A percentile compares a stretch with the other conserved stretches of the same genome.
These are phyloP conservation scores for Morone saxatilis DNA, from an alignment of 2,113 vertebrate species.

Conservation along the genomic window DNA sequence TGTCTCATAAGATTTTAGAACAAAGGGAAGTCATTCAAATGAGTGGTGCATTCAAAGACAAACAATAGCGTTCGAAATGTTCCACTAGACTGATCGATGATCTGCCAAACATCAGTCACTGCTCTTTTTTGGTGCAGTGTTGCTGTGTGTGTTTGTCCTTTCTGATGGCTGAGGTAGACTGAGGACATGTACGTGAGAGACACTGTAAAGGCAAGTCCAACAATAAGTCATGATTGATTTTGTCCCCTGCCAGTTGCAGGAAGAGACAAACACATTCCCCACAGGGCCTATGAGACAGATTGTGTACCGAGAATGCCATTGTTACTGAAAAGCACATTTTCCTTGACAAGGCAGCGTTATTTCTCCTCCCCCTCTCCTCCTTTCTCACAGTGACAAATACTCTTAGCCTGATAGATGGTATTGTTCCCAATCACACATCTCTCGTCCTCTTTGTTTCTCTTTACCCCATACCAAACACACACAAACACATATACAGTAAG, in stretches of 20 bases:
- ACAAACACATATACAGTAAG: conserved; percentile 31
- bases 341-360: conserved; percentile 69
- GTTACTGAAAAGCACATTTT: conserved; percentile 79
- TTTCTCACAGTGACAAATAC: conserved; percentile 69
- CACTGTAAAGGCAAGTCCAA: conserved; percentile 75
- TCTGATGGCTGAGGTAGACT: conserved; percentile 60
- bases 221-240: conserved; percentile 82
- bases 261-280: conserved; percentile 73
- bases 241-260: conserved; percentile 73
- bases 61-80: conserved; percentile 61
- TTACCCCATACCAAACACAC: conserved; percentile 32
- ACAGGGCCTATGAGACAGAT: conserved; percentile 72
- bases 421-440: conserved; percentile 72
- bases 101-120: conserved; percentile 66
- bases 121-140: conserved; percentile 37
- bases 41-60: conserved; percentile 50
- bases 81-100: conserved; percentile 57
- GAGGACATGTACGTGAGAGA: conserved; percentile 71
- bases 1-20: conserved; percentile 52
- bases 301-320: conserved; percentile 71
- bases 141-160: conserved; percentile 56
- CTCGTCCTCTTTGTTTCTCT: conserved; percentile 44
- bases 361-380: conserved; percentile 66
- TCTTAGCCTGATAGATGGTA: conserved; percentile 69
- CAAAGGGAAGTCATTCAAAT: conserved; percentile 62